phyloP scores from a whole-genome alignment of 1,140 invertebrate species.

The Cydia strobilella region DNA sequence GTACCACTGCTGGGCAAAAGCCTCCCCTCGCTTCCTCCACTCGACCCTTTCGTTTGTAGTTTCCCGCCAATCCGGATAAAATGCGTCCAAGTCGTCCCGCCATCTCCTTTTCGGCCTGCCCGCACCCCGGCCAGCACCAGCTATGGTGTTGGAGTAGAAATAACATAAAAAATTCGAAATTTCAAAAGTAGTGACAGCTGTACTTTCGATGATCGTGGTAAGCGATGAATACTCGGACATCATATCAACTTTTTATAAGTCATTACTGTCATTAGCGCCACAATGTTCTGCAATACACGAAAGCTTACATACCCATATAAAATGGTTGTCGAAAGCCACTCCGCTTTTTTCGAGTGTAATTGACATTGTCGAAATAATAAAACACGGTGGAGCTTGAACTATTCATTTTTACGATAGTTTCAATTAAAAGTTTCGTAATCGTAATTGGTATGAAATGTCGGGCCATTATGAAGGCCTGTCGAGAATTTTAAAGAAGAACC shows the following conservation, averaged over 20 bases:
- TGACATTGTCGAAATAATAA: not conserved
- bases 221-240: not conserved
- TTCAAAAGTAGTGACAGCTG: no score
- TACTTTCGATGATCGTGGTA: not conserved
- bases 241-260: not conserved
- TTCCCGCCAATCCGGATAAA: no score
- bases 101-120: no score
- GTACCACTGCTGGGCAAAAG: no score
- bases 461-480: not conserved
- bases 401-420: conserved; percentile 29
- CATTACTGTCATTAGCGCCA: not conserved
- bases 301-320: not conserved
- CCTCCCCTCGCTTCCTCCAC: no score
- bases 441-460: conserved; percentile 23
- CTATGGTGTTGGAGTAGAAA: no score
- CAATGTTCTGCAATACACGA: not conserved
- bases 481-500: not conserved
- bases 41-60: no score
- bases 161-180: no score
- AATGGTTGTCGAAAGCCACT: not conserved
- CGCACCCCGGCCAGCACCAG: no score
- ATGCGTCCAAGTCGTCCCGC: no score
- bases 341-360: not conserved
- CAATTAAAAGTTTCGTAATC: conserved; percentile 29
- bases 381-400: not conserved